Evolutionary conservation across 1,140 invertebrate genomes (phyloP).

Genomic region (Diplogasteroides magnus): DNA sequence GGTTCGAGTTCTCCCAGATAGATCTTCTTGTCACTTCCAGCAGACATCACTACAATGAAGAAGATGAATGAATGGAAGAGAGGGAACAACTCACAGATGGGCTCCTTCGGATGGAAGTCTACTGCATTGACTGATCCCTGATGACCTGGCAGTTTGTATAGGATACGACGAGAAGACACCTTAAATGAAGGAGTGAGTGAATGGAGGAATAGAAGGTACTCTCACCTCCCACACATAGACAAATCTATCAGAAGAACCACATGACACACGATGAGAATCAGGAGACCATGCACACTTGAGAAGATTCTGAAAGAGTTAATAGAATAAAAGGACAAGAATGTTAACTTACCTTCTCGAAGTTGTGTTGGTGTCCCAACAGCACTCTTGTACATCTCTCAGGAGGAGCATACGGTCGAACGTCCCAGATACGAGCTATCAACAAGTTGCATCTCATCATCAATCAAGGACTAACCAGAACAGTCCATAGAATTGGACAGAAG

Average conservation of each 20-base stretch:
- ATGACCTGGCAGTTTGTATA: conserved; percentile 96
- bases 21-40: conserved; percentile 89
- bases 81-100: conserved; percentile 67
- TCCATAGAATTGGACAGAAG: conserved; percentile 95
- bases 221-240: conserved; percentile 78
- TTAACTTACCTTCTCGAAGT: conserved; percentile 82
- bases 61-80: conserved; percentile 8
- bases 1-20: conserved; percentile 74
- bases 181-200: conserved; percentile 59
- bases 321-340: conserved; percentile 7
- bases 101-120: conserved; percentile 89
- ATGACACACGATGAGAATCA: conserved; percentile 73
- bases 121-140: conserved; percentile 93
- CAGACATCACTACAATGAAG: conserved; percentile 75
- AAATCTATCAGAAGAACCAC: conserved; percentile 88
- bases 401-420: conserved; percentile 69
- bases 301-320: conserved; percentile 64
- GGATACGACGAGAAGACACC: conserved; percentile 74
- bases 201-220: background rate
- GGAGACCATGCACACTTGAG: conserved; percentile 80
- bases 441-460: background rate
- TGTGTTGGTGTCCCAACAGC: conserved; percentile 87
- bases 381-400: conserved; percentile 87
- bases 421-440: conserved; percentile 64
- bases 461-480: conserved; percentile 66